Base-by-base conservation (phyloP, 2,888 invertebrate genomes). In the Cantharis lateralis region DNA sequence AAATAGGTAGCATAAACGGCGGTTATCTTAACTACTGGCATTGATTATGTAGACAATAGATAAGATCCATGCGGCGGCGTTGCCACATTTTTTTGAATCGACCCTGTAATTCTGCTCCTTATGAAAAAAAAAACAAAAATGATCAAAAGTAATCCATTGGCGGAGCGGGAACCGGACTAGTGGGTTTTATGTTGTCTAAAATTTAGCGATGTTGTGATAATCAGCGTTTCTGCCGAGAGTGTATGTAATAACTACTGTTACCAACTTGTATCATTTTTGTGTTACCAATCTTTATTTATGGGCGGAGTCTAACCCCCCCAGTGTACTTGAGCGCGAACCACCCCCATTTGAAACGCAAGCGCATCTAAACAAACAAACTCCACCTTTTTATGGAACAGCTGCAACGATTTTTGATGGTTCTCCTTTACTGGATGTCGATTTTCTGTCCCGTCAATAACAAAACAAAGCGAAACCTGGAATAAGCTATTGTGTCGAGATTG, bases 381-480 rank as follows among this genome's bases (percentile, higher is more conserved):
- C 83, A 81, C 83, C 84, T 79, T 32, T 73, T 68, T 48, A 48
- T 61, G 62, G 79, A 83, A 83, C 86, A 86, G 86, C 86, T 86
- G 86, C 86, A 85, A 86, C 82, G 85, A 86, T 86, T 86, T 86
- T 86, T 86, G 85, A 80, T 71, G 72, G 28, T 68, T 48, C 48
- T 68, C 71, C 64, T 73, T 68, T 71, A 20, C 71, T 71, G 16
- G 16, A 24, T 69, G 74, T 75, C 74, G 66, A 81, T 82, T 83
- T 81, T 82, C 83, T 81, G 83, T 84, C 81, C 82, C 82, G 85
- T 84, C 85, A 85, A 85, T 84, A 80, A 79, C 77, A 75, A 74
- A 77, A 75, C 77, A 76, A 75, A 79, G 78, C 76, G 76, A 79
- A 77, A 79, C 78, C 83, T 83, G 83, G 80, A 80, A 82, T 81